phyloP scores from a whole-genome alignment of 2,888 invertebrate species.

The Nymphalis urticae region DNA sequence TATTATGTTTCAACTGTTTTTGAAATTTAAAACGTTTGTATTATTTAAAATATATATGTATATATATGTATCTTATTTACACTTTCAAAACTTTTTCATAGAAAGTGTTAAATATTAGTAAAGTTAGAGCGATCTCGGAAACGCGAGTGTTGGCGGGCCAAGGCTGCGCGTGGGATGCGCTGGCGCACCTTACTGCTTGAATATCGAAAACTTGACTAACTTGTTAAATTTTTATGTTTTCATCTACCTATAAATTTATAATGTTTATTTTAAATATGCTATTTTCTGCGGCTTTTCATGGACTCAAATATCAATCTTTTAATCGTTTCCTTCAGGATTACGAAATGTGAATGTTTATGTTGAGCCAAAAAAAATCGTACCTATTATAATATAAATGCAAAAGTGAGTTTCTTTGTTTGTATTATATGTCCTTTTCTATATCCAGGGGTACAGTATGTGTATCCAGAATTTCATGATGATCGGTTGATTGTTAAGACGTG shows the following conservation, averaged over 20 bases:
- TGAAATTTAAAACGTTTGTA: not conserved
- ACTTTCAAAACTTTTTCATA: conserved; percentile 15
- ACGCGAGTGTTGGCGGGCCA: conserved; percentile 35
- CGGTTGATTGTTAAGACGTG: no score
- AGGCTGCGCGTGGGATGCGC: conserved; percentile 46
- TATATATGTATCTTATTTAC: not conserved
- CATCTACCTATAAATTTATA: conserved; percentile 12
- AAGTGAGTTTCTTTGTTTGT: no score
- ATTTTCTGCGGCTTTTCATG: not conserved
- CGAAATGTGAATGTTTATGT: no score
- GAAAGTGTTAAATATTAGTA: conserved; percentile 19
- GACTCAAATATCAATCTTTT: no score
- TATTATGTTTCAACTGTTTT: no score
- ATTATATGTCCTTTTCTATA: no score
- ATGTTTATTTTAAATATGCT: conserved; percentile 5
- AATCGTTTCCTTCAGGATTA: no score
- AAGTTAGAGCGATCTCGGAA: conserved; percentile 26
- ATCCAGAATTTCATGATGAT: no score
- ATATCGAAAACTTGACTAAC: conserved; percentile 30
- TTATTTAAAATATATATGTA: not conserved
- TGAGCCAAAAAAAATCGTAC: no score
- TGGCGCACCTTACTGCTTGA: conserved; percentile 36
- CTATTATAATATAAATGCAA: no score
- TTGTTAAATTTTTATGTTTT: conserved; percentile 30
- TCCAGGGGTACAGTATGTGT: no score